Conservation (phyloP, 2,797 vertebrate species). For the Astyanax mexicanus region DNA sequence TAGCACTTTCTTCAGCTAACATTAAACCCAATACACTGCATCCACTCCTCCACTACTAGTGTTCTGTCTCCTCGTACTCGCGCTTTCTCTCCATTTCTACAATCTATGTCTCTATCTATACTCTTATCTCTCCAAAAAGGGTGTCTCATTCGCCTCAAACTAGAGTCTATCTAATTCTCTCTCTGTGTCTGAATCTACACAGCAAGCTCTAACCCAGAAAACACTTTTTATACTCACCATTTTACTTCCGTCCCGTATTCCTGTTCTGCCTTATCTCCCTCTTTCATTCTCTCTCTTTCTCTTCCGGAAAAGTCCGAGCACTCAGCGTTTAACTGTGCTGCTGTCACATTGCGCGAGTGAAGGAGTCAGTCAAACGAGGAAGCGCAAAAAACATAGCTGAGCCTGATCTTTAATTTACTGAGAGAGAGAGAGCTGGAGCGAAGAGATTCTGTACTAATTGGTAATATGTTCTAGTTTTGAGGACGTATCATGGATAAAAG, state of each 20-base stretch:
- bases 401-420: neutral
- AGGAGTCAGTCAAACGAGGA: conserved; percentile 26
- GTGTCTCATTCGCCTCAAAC: conserved; percentile 32
- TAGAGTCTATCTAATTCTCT: conserved; percentile 1
- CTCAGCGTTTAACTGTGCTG: conserved; percentile 41
- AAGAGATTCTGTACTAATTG: no score
- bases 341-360: conserved; percentile 30
- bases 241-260: neutral
- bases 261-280: neutral
- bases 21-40: neutral
- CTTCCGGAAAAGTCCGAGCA: conserved; percentile 5
- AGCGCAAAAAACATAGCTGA: conserved; percentile 24
- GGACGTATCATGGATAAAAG: no score
- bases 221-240: neutral
- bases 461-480: no score
- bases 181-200: neutral
- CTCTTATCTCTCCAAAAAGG: conserved; percentile 3
- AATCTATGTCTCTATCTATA: neutral
- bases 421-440: neutral
- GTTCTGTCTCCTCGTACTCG: neutral
- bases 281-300: conserved; percentile 1
- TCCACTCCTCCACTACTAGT: neutral
- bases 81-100: neutral
- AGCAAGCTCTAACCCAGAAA: neutral
- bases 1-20: neutral